A percentile compares a stretch with the other conserved stretches of the same genome.
Evolutionary conservation across 2,113 vertebrate species (phyloP).

Genomic region (Nesogale talazaci): DNA sequence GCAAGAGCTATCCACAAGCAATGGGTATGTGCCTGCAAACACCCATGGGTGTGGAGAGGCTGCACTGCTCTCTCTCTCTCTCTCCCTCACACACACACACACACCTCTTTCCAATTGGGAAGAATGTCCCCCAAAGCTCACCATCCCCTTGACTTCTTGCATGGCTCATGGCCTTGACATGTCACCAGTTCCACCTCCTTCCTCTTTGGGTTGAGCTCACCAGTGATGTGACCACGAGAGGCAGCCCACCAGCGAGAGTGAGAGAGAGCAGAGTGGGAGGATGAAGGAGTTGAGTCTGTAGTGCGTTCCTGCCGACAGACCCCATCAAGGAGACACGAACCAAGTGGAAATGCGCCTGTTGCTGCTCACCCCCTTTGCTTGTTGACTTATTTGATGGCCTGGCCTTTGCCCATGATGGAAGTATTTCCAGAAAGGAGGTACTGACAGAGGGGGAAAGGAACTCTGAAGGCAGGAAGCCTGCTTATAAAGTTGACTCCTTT

Average conservation of each 20-base stretch:
- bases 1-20: too few relatives aligned
- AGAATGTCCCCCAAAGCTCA: slow-evolving; percentile 54
- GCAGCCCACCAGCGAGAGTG: neutral
- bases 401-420: rapidly evolving
- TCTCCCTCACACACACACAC: too few relatives aligned
- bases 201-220: slow-evolving; percentile 58
- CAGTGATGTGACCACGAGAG: slow-evolving; percentile 22
- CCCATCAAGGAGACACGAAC: rapidly evolving
- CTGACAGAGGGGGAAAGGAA: neutral
- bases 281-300: rapidly evolving
- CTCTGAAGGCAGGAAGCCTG: too few relatives aligned
- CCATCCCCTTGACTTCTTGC: neutral
- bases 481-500: neutral
- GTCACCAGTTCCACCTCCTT: slow-evolving; percentile 49
- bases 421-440: neutral
- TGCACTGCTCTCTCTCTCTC: too few relatives aligned
- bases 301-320: rapidly evolving
- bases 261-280: neutral
- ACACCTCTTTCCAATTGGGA: rapidly evolving
- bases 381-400: slow-evolving; percentile 40
- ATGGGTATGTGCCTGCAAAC: too few relatives aligned
- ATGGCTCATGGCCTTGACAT: neutral
- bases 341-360: neutral
- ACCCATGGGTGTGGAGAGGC: too few relatives aligned
- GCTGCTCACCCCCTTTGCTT: neutral